Percentiles rank a stretch among this genome's conserved stretches.
These are phyloP conservation scores for Myxocyprinus asiaticus DNA, from an alignment of 2,113 vertebrate genomes.

Conservation along the genomic window DNA sequence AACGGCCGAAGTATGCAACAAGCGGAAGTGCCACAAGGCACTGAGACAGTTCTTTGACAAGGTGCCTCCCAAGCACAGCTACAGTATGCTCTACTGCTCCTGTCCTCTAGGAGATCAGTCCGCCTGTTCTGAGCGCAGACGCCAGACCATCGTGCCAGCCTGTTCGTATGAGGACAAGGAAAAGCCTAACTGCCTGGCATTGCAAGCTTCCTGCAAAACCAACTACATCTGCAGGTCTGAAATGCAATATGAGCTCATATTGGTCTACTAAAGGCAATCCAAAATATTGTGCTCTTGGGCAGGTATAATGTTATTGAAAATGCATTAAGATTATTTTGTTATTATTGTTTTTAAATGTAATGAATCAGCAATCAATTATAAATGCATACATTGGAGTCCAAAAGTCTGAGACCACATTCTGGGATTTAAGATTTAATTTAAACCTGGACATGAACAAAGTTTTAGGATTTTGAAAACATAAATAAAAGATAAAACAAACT, in stretches of 20 bases:
- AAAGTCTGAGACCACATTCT: too few relatives aligned
- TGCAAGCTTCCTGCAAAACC: slow-evolving; percentile 91
- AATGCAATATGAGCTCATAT: neutral
- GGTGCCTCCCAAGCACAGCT: slow-evolving; percentile 96
- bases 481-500: too few relatives aligned
- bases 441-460: too few relatives aligned
- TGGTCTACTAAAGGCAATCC: neutral
- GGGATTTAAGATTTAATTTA: too few relatives aligned
- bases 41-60: slow-evolving; percentile 98
- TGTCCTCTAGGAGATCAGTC: slow-evolving; percentile 80
- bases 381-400: too few relatives aligned
- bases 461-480: too few relatives aligned
- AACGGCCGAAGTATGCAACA: slow-evolving; percentile 91
- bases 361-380: too few relatives aligned
- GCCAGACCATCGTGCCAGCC: slow-evolving; percentile 94
- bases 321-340: neutral
- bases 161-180: slow-evolving; percentile 97
- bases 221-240: slow-evolving; percentile 98
- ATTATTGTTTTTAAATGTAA: too few relatives aligned
- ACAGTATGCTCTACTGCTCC: slow-evolving; percentile 97
- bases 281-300: neutral
- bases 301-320: neutral
- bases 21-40: slow-evolving; percentile 96
- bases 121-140: slow-evolving; percentile 89
- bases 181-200: slow-evolving; percentile 92